A percentile compares a stretch with the other conserved stretches of the same genome.
These are phyloP conservation scores for Creontiades dilutus DNA, from an alignment of 2,888 invertebrate genomes.

Conservation along the genomic window DNA sequence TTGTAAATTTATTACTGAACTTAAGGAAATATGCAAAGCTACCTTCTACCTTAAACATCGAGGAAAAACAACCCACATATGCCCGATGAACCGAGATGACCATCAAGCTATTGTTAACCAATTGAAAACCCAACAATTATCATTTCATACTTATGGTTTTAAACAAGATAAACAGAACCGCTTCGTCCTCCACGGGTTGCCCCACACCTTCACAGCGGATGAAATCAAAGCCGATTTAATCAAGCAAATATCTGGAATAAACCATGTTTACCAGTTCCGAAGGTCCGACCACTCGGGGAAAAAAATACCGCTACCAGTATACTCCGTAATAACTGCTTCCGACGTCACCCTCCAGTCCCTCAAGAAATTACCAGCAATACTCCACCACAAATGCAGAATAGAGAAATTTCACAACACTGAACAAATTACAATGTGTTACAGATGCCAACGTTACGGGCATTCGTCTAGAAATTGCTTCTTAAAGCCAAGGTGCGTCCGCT, in stretches of 20 bases:
- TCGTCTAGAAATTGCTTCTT: background rate
- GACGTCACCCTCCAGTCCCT: background rate
- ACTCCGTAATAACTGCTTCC: background rate
- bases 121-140: background rate
- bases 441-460: background rate
- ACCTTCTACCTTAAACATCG: background rate
- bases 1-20: background rate
- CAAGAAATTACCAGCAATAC: background rate
- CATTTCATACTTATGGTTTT: slow-evolving; percentile 14
- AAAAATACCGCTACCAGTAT: background rate
- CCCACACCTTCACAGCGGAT: background rate
- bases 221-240: background rate
- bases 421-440: background rate
- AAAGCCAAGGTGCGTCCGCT: background rate
- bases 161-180: background rate
- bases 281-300: background rate
- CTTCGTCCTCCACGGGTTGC: background rate
- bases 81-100: background rate
- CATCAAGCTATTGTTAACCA: background rate
- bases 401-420: background rate
- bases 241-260: background rate
- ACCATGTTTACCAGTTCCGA: background rate
- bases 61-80: background rate
- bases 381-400: background rate
- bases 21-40: background rate